Conservation (phyloP, 2,113 vertebrate genomes). For the Lampris megalopsis region DNA sequence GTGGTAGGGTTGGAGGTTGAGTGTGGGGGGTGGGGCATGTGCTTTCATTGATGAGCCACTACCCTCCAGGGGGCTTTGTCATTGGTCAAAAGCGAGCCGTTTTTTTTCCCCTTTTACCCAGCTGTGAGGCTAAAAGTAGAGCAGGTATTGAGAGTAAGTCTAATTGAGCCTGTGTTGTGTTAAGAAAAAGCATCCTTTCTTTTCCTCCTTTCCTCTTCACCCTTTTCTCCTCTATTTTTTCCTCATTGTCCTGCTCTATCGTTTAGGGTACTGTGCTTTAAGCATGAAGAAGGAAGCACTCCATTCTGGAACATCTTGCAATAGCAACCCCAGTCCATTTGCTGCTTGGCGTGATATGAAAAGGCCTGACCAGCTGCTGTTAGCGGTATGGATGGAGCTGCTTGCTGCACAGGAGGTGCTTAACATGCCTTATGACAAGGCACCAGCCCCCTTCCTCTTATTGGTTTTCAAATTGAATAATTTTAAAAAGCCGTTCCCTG, state of each 20-base stretch:
- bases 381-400: conserved; percentile 33
- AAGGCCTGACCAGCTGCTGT: conserved; percentile 12
- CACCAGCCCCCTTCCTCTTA: background rate
- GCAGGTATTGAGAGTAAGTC: conserved; percentile 55
- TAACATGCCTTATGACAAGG: conserved; percentile 12
- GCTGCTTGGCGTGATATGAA: conserved; percentile 26
- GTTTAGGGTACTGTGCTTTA: background rate
- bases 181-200: conserved; percentile 42
- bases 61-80: conserved; percentile 24
- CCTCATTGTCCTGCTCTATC: too few species aligned
- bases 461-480: background rate
- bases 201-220: background rate
- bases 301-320: conserved; percentile 47
- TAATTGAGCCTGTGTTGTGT: conserved; percentile 55
- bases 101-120: conserved; percentile 62
- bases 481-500: conserved; percentile 11
- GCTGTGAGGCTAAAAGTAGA: conserved; percentile 74
- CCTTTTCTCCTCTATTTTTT: conserved; percentile 6
- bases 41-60: conserved; percentile 57
- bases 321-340: conserved; percentile 21
- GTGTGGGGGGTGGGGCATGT: conserved; percentile 16
- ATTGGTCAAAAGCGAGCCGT: conserved; percentile 68
- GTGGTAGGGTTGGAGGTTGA: background rate
- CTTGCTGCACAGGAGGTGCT: conserved; percentile 18
- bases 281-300: conserved; percentile 19